phyloP scores from a whole-genome alignment of 2,797 vertebrate species.

The Coracias cyanogaster region DNA sequence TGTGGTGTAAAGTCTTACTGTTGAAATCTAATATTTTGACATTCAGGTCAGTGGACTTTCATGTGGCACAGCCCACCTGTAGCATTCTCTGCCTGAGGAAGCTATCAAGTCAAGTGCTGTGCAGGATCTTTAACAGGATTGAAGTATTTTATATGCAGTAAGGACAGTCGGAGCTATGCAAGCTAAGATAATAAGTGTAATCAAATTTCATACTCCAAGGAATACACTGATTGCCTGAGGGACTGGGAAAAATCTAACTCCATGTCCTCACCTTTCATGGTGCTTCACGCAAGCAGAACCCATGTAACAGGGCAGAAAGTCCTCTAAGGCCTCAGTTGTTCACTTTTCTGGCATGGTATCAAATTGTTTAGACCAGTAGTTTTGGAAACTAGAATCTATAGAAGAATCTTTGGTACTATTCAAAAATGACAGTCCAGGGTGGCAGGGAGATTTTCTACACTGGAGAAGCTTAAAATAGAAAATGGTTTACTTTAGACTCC shows the following conservation, averaged over 20 bases:
- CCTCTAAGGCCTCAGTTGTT: neutral
- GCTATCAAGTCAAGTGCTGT: neutral
- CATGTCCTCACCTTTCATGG: neutral
- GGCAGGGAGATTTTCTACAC: neutral
- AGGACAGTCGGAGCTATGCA: conserved; percentile 53
- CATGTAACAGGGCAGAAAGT: neutral
- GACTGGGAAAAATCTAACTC: conserved; percentile 35
- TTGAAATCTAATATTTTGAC: neutral
- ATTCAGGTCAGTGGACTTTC: neutral
- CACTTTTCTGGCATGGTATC: neutral
- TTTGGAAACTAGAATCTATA: neutral
- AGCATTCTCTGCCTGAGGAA: neutral
- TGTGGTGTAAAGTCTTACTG: neutral
- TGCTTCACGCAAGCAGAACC: neutral
- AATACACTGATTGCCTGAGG: conserved; percentile 65
- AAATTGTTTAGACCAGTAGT: neutral
- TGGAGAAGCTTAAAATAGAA: neutral
- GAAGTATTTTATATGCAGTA: conserved; percentile 45
- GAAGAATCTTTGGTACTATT: neutral
- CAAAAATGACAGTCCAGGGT: rapidly evolving
- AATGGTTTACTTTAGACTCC: neutral
- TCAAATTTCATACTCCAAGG: conserved; percentile 70
- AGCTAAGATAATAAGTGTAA: conserved; percentile 63
- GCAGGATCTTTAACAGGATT: conserved; percentile 4
- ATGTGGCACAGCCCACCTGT: neutral